Evolutionary conservation across 1,140 invertebrate genomes (phyloP).

Genomic region (Drosophila melanica): DNA sequence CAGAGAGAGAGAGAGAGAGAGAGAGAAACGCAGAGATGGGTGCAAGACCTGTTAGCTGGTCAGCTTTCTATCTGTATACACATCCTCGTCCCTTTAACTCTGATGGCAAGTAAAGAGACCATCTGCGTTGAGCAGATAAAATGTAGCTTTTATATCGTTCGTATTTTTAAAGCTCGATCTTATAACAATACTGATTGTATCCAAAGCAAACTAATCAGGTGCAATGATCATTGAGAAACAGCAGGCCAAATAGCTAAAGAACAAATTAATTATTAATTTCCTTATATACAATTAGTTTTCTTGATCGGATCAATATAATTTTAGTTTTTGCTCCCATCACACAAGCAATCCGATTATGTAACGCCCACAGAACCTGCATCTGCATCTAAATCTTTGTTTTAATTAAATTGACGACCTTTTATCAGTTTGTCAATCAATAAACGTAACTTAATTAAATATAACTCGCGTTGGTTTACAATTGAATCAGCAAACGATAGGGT

Average conservation of each 20-base stretch:
- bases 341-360: too few species aligned
- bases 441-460: slow-evolving; percentile 22
- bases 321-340: too few species aligned
- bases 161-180: slow-evolving; percentile 83
- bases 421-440: too few species aligned
- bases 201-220: too few species aligned
- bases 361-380: too few species aligned
- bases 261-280: too few species aligned
- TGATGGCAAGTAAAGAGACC: slow-evolving; percentile 86
- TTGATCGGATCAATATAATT: too few species aligned
- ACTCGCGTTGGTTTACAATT: slow-evolving; percentile 16
- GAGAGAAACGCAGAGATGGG: neutral
- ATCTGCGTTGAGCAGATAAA: slow-evolving; percentile 89
- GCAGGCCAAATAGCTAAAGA: too few species aligned
- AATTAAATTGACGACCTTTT: too few species aligned
- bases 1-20: slow-evolving; percentile 5
- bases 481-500: too few species aligned
- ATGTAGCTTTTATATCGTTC: slow-evolving; percentile 86
- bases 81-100: neutral
- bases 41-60: neutral
- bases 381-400: too few species aligned
- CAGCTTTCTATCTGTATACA: neutral
- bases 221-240: slow-evolving; percentile 17
- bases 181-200: slow-evolving; percentile 91
- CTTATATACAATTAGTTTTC: too few species aligned